Conservation (phyloP, 1,140 invertebrate species). For the Oncopeltus fasciatus region DNA sequence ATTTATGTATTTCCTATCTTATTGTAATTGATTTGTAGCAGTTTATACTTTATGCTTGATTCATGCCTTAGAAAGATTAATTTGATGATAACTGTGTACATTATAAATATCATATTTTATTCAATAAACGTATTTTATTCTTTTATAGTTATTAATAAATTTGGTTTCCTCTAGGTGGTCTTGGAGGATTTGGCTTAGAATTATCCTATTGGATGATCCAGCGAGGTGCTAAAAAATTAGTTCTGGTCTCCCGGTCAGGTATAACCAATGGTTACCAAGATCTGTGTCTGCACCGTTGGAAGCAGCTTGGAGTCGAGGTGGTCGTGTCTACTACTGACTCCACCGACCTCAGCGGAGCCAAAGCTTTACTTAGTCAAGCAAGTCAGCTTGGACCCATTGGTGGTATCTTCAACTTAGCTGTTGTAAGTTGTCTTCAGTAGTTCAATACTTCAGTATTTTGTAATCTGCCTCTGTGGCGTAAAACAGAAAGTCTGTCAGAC, state of each 20-base stretch:
- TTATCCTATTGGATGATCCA: constrained; percentile 76
- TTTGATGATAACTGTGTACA: too few species aligned
- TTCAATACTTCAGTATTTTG: too few species aligned
- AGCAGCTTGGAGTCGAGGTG: constrained; percentile 51
- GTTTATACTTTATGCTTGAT: too few species aligned
- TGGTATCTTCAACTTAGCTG: constrained; percentile 89
- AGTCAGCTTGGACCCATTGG: constrained; percentile 64
- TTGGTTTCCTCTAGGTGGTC: constrained; percentile 45
- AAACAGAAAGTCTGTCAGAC: too few species aligned
- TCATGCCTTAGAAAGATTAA: too few species aligned
- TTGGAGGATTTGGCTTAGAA: constrained; percentile 93
- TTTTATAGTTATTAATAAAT: too few species aligned
- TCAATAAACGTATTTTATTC: too few species aligned
- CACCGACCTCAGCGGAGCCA: constrained; percentile 49
- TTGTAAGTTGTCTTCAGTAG: too few species aligned
- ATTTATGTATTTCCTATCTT: too few species aligned
- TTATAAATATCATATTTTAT: too few species aligned
- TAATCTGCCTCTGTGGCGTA: too few species aligned
- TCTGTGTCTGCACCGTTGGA: constrained; percentile 60
- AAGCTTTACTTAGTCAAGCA: constrained; percentile 51
- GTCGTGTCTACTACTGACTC: constrained; percentile 51
- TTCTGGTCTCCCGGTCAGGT: constrained; percentile 78
- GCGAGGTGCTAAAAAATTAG: constrained; percentile 69
- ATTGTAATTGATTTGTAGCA: too few species aligned
- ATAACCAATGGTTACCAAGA: constrained; percentile 78